Percentiles rank a stretch among this genome's conserved stretches.
phyloP scores from a whole-genome alignment of 2,888 invertebrate genomes.

The Drosophila pseudotalamancana region DNA sequence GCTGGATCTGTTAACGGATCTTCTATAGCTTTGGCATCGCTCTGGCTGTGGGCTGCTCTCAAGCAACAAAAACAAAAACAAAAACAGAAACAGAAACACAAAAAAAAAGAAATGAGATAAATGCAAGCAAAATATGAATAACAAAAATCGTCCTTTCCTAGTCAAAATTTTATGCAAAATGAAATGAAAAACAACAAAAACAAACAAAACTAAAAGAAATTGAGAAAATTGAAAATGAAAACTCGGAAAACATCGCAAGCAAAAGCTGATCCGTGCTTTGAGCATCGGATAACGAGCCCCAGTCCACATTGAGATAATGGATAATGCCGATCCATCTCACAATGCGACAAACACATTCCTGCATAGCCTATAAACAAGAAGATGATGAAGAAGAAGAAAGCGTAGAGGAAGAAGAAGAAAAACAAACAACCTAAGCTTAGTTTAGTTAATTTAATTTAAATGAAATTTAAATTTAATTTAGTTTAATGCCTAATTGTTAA shows the following conservation, averaged over 20 bases:
- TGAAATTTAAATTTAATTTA: slow-evolving; percentile 78
- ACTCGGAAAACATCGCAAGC: slow-evolving; percentile 9
- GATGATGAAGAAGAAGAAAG: neutral
- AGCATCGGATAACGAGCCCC: slow-evolving; percentile 47
- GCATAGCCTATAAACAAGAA: slow-evolving; percentile 58
- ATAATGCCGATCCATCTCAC: slow-evolving; percentile 47
- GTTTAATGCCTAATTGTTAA: slow-evolving; percentile 69
- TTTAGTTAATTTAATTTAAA: slow-evolving; percentile 79
- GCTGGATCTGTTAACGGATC: slow-evolving; percentile 6
- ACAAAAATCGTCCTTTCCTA: slow-evolving; percentile 83
- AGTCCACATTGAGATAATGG: slow-evolving; percentile 31
- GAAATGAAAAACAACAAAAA: slow-evolving; percentile 40
- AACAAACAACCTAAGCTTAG: slow-evolving; percentile 55
- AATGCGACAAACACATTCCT: slow-evolving; percentile 55
- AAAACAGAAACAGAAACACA: slow-evolving; percentile 7
- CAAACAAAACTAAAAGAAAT: slow-evolving; percentile 2
- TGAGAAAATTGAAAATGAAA: slow-evolving; percentile 1
- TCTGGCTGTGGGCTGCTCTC: slow-evolving; percentile 14
- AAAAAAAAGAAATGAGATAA: slow-evolving; percentile 16
- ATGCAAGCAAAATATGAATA: no score
- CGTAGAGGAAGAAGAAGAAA: neutral
- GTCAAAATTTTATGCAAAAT: slow-evolving; percentile 81
- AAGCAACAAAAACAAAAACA: neutral
- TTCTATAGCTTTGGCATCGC: neutral
- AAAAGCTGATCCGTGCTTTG: slow-evolving; percentile 51